Base-by-base conservation (phyloP, 2,888 invertebrate species). In the Frankliniella fusca region DNA sequence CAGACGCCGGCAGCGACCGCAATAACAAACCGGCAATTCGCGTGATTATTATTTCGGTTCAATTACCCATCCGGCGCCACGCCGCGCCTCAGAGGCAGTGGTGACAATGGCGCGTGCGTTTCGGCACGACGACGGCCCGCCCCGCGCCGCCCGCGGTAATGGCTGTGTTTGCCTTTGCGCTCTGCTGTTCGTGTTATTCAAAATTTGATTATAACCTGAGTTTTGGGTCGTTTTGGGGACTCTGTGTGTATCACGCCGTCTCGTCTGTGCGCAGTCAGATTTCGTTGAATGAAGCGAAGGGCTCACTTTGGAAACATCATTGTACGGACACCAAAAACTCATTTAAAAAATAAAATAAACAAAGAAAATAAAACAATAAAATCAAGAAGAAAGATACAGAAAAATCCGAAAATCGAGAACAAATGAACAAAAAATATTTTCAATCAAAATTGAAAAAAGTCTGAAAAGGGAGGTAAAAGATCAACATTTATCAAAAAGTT, bases 121-220 rank as follows among this genome's bases (percentile, higher is more conserved):
- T 76, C 70, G 70, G 27, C 54, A 20, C 20, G 54, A 54, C 54
- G 20, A 54, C 54, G 54, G 18, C 54, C 18, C 18, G 54, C 54
- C 11, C 54, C 15, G 54, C 54, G 54, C 54, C 54, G 54, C 54
- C 15, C 54, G 54, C 11, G 61, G 61, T 61, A 61, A 61, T 61
- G 18, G n/a, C 61, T 61, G 61, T 61, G 61, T 61, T 61, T 61
- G 61, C 5, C 38, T 61, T 54, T 18, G 11, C 54, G 54, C 54
- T 9, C 38, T 38, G 54, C 54, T 15, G 54, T 18, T 12, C 12
- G 15, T 23, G 70, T 76, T 27, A 76, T 76, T 27, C 70, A 27
- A 23, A 76, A 76, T 76, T 76, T 76, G 70, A 76, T 76, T 76
- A 76, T 27, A 76, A 76, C 70, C 70, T 76, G 27, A 76, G 23